These are phyloP conservation scores for Latheticus oryzae DNA, from an alignment of 2,888 invertebrate species.

Conservation along the genomic window DNA sequence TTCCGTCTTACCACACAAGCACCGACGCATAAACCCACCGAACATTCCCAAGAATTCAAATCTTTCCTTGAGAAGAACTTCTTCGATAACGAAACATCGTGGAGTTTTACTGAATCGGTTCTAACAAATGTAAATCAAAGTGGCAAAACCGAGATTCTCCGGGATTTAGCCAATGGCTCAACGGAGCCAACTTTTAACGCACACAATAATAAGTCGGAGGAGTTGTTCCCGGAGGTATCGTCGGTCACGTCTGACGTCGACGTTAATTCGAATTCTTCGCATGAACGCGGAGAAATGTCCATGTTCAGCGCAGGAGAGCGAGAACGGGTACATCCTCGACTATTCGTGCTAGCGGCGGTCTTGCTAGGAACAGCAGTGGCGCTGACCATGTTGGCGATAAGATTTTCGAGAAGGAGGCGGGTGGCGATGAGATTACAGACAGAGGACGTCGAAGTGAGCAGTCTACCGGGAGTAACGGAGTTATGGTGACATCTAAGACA, in stretches of 20 bases:
- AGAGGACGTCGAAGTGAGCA: slow-evolving; percentile 72
- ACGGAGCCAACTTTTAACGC: slow-evolving; percentile 35
- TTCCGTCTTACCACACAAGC: slow-evolving; percentile 15
- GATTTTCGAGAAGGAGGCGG: slow-evolving; percentile 61
- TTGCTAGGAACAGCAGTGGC: slow-evolving; percentile 70
- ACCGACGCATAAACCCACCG: slow-evolving; percentile 10
- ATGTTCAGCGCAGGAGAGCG: slow-evolving; percentile 51
- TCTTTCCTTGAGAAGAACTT: no score
- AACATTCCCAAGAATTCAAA: slow-evolving; percentile 8
- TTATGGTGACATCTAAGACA: slow-evolving; percentile 77
- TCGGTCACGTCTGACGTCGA: slow-evolving; percentile 41
- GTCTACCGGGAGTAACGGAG: slow-evolving; percentile 72
- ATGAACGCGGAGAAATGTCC: slow-evolving; percentile 54
- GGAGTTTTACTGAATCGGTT: slow-evolving; percentile 5
- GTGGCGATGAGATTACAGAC: slow-evolving; percentile 53
- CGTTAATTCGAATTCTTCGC: slow-evolving; percentile 47
- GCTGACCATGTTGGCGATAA: slow-evolving; percentile 65
- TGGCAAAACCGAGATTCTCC: slow-evolving; percentile 44
- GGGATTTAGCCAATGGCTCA: slow-evolving; percentile 44
- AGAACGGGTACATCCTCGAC: slow-evolving; percentile 69
- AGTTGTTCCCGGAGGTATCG: slow-evolving; percentile 32
- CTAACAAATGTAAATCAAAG: slow-evolving; percentile 15
- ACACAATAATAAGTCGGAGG: slow-evolving; percentile 32
- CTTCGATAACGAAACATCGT: slow-evolving; percentile 12
- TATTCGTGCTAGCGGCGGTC: slow-evolving; percentile 70